A percentile compares a stretch with the other conserved stretches of the same genome.
Evolutionary conservation across 2,888 invertebrate genomes (phyloP).

Genomic region (Lasioglossum morio): DNA sequence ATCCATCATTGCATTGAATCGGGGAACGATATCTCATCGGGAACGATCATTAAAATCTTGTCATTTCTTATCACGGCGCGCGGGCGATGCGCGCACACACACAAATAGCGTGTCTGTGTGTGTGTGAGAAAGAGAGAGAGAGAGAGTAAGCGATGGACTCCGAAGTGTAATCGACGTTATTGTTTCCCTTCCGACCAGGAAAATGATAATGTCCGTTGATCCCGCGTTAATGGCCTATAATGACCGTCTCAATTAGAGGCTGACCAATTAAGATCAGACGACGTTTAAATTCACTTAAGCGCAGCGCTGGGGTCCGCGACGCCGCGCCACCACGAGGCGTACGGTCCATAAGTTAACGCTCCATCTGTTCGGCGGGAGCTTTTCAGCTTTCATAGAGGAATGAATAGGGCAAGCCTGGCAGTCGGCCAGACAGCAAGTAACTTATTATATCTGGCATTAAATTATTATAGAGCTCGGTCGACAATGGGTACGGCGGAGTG

Average conservation of each 20-base stretch:
- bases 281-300: slow-evolving; percentile 74
- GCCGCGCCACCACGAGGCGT: slow-evolving; percentile 69
- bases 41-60: slow-evolving; percentile 16
- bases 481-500: slow-evolving; percentile 84
- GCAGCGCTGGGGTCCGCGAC: slow-evolving; percentile 26
- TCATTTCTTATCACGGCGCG: background rate
- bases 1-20: slow-evolving; percentile 10
- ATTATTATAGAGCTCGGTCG: slow-evolving; percentile 83
- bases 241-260: slow-evolving; percentile 79
- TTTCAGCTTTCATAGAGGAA: slow-evolving; percentile 82
- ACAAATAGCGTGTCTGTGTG: no score
- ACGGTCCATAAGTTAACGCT: slow-evolving; percentile 80
- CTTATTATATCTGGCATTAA: slow-evolving; percentile 85
- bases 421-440: slow-evolving; percentile 83
- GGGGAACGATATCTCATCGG: background rate
- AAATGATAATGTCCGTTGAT: slow-evolving; percentile 53
- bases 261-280: slow-evolving; percentile 80
- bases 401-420: slow-evolving; percentile 83
- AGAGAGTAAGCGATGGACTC: background rate
- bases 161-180: slow-evolving; percentile 31
- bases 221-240: slow-evolving; percentile 68
- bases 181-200: slow-evolving; percentile 28
- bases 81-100: background rate
- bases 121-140: background rate
- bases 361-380: slow-evolving; percentile 76